Evolutionary conservation across 92 coral and sea anemone genomes (phyloP), one percentile per base, ranked within the genome.

Genomic region (Siderastrea siderea): DNA sequence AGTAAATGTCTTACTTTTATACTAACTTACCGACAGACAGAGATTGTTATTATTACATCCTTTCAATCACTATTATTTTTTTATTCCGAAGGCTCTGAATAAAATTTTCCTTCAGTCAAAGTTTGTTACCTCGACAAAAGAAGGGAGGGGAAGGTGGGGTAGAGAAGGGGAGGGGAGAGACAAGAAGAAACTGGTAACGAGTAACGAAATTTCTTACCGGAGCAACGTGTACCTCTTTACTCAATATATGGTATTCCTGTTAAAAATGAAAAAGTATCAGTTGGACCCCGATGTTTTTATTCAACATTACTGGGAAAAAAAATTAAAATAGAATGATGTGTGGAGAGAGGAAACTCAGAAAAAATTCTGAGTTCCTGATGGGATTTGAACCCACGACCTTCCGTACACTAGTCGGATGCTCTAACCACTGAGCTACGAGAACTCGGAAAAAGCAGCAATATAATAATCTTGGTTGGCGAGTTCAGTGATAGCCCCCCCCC

Each of bases 221-320:
- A 19, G 74, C 59, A 6, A 82, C 38, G 69, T 69, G 78, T 1
- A 82, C 51, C 52, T 82, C 86, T 45, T 82, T 82, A 3, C 16
- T 17, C 60, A 72, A 2, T 15, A n/a, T 12, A 0, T 45, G 78
- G 10, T 17, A 84, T 75, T 84, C 88, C 88, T 84, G 74, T 74
- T 44, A 12, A 83, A 45, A 43, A 74, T 3, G 10, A 70, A 38
- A 44, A 9, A 70, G 2, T 1, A 13, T 58, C 52, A 38, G 47
- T 50, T 26, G 38, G 38, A 26, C 38, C 38, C 38, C 38, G 38
- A 26, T 26, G 38, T 26, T 26, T 26, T 26, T 26, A 26, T 26
- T 26, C 38, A 53, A 4, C 14, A 38, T 45, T 16, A 4, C 15
- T 17, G 3, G 55, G 3, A 14, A 50, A 3, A 9, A 70, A 44